phyloP scores from a whole-genome alignment of 2,888 invertebrate species.

The Esperia sulphurella region DNA sequence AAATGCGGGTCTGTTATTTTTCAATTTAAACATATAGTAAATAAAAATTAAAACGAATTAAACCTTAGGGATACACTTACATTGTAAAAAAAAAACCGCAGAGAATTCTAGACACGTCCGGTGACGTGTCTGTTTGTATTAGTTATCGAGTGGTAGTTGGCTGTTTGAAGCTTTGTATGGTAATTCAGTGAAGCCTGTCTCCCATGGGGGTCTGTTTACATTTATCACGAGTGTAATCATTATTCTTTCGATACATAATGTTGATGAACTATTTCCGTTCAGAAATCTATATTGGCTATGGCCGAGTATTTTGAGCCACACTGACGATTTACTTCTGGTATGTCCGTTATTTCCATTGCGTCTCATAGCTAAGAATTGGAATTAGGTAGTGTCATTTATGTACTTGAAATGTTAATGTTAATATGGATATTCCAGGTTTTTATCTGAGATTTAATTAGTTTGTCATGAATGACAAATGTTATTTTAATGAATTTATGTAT shows the following conservation, averaged over 20 bases:
- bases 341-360: background rate
- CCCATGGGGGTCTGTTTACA: slow-evolving; percentile 14
- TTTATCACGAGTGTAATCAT: background rate
- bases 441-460: too few relatives aligned
- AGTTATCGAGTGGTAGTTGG: slow-evolving; percentile 5
- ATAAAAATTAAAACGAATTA: too few relatives aligned
- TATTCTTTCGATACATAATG: background rate
- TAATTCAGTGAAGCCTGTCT: slow-evolving; percentile 16
- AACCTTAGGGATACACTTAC: too few relatives aligned
- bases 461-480: too few relatives aligned
- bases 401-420: too few relatives aligned
- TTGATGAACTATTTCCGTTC: background rate
- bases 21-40: too few relatives aligned
- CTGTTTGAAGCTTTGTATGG: slow-evolving; percentile 22
- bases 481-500: too few relatives aligned
- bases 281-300: background rate
- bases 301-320: background rate
- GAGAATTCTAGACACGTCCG: slow-evolving; percentile 9
- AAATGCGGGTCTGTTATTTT: too few relatives aligned
- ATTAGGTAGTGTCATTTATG: too few relatives aligned
- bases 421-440: too few relatives aligned
- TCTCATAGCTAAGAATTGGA: too few relatives aligned
- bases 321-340: background rate
- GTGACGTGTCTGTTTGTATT: slow-evolving; percentile 4
- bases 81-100: background rate